phyloP scores from a whole-genome alignment of 2,113 vertebrate genomes.

The Erythrolamprus reginae region DNA sequence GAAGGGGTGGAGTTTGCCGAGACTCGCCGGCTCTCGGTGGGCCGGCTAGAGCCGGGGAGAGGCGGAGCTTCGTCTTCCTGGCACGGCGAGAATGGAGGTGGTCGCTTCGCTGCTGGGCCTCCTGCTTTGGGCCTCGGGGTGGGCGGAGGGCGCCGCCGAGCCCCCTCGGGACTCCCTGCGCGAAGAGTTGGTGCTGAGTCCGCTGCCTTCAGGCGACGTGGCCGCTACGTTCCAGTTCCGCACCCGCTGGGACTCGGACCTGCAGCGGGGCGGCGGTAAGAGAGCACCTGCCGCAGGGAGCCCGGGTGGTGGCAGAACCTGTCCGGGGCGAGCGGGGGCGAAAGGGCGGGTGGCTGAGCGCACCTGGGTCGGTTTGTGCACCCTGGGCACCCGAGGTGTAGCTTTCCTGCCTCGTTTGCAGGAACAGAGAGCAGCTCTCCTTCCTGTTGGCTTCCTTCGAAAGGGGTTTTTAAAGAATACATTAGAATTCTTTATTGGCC shows the following conservation, averaged over 20 bases:
- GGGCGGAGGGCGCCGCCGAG: not conserved
- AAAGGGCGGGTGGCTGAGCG: too few relatives aligned
- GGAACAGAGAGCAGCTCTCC: not conserved
- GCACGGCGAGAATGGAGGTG: conserved; percentile 38
- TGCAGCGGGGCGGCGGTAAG: conserved; percentile 72
- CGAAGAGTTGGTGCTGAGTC: conserved; percentile 87
- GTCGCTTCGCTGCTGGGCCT: not conserved
- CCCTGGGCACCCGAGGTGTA: not conserved
- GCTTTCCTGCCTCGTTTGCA: not conserved
- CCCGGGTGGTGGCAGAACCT: not conserved
- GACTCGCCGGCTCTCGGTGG: not conserved
- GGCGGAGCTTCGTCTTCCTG: not conserved
- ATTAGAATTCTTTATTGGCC: too few relatives aligned
- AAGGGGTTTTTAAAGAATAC: not conserved
- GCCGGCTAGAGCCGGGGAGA: not conserved
- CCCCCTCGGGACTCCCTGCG: conserved; percentile 64
- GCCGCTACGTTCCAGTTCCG: conserved; percentile 93
- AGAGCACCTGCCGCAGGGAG: not conserved
- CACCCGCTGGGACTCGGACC: conserved; percentile 83
- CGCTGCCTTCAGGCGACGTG: conserved; percentile 85
- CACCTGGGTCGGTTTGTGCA: not conserved
- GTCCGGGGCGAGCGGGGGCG: rapidly evolving
- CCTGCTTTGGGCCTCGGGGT: not conserved
- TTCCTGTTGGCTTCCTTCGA: not conserved
- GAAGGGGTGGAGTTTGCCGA: not conserved